These are phyloP conservation scores for Volucella inflata DNA, from an alignment of 2,888 invertebrate species.

Conservation along the genomic window DNA sequence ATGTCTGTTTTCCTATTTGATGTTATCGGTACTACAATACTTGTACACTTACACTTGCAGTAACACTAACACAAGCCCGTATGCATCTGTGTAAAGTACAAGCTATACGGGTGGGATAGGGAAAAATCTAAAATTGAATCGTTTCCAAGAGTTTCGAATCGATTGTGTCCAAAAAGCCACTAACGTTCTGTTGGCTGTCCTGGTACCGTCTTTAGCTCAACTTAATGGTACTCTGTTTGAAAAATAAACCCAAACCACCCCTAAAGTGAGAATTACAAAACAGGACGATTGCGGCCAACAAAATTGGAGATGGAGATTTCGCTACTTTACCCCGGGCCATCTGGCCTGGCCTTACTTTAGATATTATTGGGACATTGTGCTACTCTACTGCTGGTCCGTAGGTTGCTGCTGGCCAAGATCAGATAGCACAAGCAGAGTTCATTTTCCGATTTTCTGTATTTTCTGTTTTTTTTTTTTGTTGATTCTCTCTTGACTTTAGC, in stretches of 20 bases:
- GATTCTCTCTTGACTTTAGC: constrained; percentile 45
- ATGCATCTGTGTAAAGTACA: neutral
- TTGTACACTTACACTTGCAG: constrained; percentile 10
- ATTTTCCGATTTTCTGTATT: constrained; percentile 25
- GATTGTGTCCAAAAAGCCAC: constrained; percentile 67
- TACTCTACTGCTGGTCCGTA: constrained; percentile 14
- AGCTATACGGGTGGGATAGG: constrained; percentile 14
- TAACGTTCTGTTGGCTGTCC: constrained; percentile 49
- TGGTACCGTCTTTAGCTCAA: neutral
- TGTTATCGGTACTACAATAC: constrained; percentile 62
- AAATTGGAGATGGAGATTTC: constrained; percentile 64
- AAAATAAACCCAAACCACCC: constrained; percentile 15
- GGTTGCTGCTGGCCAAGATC: constrained; percentile 52
- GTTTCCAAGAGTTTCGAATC: constrained; percentile 70
- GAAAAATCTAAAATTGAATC: constrained; percentile 73
- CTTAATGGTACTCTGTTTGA: constrained; percentile 43
- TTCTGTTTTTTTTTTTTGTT: neutral
- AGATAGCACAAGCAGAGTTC: constrained; percentile 57
- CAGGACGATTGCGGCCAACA: constrained; percentile 71
- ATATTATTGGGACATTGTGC: constrained; percentile 61
- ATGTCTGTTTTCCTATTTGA: constrained; percentile 73
- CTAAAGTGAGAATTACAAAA: constrained; percentile 65
- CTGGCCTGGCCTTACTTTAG: neutral
- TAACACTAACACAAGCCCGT: constrained; percentile 1
- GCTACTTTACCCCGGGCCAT: constrained; percentile 15